Evolutionary conservation across 2,113 vertebrate genomes (phyloP), one percentile per base, ranked within the genome.

Genomic region (Triplophysa siluroides): DNA sequence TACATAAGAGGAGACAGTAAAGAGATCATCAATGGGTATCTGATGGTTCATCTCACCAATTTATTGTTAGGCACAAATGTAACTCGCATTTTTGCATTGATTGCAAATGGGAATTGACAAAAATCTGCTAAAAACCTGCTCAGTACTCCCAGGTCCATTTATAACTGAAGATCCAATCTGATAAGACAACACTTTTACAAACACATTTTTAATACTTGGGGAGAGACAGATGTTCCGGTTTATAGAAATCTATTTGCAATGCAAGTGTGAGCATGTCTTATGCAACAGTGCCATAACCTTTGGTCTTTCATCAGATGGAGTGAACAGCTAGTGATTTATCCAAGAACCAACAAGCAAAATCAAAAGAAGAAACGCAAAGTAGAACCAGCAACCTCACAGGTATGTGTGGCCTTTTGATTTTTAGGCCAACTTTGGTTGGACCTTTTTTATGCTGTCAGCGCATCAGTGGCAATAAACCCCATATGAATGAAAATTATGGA

Each of bases 291-390:
- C 54, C 5, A 18, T 68, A 11, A 58, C 19, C 33, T 33, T 61
- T 8, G 64, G 43, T 76, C 2, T 69, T 0, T 78, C 4, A 54
- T 5, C 83, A 94, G 93, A 67, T 94, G 93, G 93, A 92, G 87
- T 3, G 93, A 94, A 75, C 93, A 94, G 87, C 87, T 94, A 76
- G 87, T 91, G 41, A 88, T 94, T 0, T 94, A 94, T 76, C 93
- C 93, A 19, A 87, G 90, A 67, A 94, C 93, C 72, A 94, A 94
- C 88, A 94, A 94, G 83, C 93, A 94, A 78, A 94, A 94, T 88
- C 93, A 93, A 88, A 94, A 94, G 87, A 94, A 94, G 87, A 94
- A 94, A 61, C 92, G 93, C 21, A 94, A 94, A 65, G 93, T 94
- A 82, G 93, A 94, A 82, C 91, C 92, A 0, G 86, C 93, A 0